Evolutionary conservation across 2,797 vertebrate species (phyloP), one percentile per base, ranked within the genome.

Genomic region (Anniella stebbinsi): DNA sequence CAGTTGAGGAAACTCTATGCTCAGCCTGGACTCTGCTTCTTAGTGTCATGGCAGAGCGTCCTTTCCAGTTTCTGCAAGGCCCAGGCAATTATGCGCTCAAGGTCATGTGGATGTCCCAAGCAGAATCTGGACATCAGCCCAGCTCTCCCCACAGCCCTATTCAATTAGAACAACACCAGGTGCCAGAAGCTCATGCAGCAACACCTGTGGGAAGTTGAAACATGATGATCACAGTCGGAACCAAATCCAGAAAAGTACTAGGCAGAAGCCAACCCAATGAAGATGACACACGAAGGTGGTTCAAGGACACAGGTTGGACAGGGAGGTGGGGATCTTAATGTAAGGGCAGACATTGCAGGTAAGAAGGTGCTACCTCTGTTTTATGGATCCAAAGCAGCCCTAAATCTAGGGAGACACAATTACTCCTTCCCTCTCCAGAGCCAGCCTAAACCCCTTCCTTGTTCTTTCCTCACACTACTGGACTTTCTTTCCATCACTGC

Each of bases 31-130:
- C 45, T 76, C 30, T 69, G 38, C 33, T 76, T 76, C 41, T 76
- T 87, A 12, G 36, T 36, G 11, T 70, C 48, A 51, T 28, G 30
- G 21, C 48, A 80, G 67, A 81, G 75, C 60, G 38, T n/a, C 28
- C 63, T 84, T 75, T 76, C 63, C 33, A 6, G 5, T 84, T 90
- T 77, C 85, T 87, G 33, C 77, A 81, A 38, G 72, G 13, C 51
- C 21, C 11, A 10, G 66, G 75, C 13, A 73, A 70, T 30, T 73
- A 70, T 7, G 15, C 69, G 1, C 81, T 57, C 72, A 90, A 87
- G 86, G 73, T 87, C 69, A 57, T 38, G 17, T 11, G 25, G 13
- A 2, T 75, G 25, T 30, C 45, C 72, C 57, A 83, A 84, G 30
- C 38, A 45, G 48, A 60, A 36, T 36, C 4, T 90, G 60, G 80